Base-by-base conservation (phyloP, 2,888 invertebrate species). In the Euclidia mi region DNA sequence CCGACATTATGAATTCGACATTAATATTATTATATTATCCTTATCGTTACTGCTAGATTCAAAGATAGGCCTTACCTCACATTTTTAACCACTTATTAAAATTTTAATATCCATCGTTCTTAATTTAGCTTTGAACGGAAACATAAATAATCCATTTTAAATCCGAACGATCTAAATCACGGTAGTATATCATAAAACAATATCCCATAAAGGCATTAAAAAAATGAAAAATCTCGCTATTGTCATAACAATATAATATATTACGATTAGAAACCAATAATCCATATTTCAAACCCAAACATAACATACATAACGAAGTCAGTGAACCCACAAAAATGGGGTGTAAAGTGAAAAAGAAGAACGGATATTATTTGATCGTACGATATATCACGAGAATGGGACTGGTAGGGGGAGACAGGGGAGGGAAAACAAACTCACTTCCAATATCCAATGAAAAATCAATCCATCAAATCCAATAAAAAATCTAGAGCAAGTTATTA, bases 391-490 rank as follows among this genome's bases (percentile, higher is more conserved):
- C 68, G 49, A 50, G 74, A 79, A 71, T 75, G 74, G 78, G 60
- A 69, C 61, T 50, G 63, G 67, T 62, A 7, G 20, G 56, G 50
- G 60, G 69, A 61, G 55, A 51, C 61, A 52, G 53, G 69, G 72
- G 66, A 61, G 49, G 63, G 75, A 77, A 82, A 81, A 80, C 77
- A 84, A 85, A 80, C 78, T 78, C 75, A 69, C 76, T 76, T 61
- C 76, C 76, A 75, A 78, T 85, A 79, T 80, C 84, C 78, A 82
- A 87, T 86, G 79, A 81, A 84, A 85, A 85, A 84, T 82, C 82
- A 85, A 86, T 87, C 80, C 71, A 82, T 88, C 87, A 84, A 76
- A 78, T 71, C 71, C 70, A 78, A 86, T 86, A 84, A 78, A 85
- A 85, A 79, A 79, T 74, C 69, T 71, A 78, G 70, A 69, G 69